Evolutionary conservation across 37 sponge, comb jelly and placozoan genomes (phyloP), one percentile per base, ranked within the genome.

Genomic region (Sycon ciliatum): DNA sequence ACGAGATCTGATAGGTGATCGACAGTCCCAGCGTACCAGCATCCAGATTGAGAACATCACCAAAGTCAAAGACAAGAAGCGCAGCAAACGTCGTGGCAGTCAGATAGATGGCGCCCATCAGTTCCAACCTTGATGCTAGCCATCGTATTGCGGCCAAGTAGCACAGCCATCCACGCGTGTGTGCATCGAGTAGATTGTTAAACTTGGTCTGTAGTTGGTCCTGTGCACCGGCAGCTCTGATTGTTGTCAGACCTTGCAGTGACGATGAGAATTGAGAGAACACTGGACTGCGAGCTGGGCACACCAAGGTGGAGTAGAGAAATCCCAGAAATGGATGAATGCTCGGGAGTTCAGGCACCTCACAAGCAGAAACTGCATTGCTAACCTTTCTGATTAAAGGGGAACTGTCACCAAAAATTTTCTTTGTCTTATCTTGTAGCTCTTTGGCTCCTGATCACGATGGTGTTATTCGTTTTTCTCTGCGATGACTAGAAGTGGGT

Each of bases 241-340:
- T 84, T 28, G 80, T 84, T 22, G 89, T 39, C 58, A 89, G 69
- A 0, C 89, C 89, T 73, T 81, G 86, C 26, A 89, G 68, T 3
- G 89, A 79, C 28, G 76, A 63, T 4, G 89, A 81, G 22, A 89
- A 63, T 60, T 89, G 89, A 56, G 85, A 85, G 52, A 79, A 89
- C 36, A 89, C 23, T 20, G 89, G 89, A 75, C 89, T 89, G 1
- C 89, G 85, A 54, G 86, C 89, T 89, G 80, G 1, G 23, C 49
- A 20, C 35, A n/a, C n/a, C n/a, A n/a, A n/a, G n/a, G n/a, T n/a
- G n/a, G n/a, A n/a, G n/a, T n/a, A n/a, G n/a, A n/a, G n/a, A n/a
- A n/a, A n/a, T n/a, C n/a, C n/a, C n/a, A n/a, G n/a, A n/a, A n/a
- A n/a, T n/a, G n/a, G n/a, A n/a, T n/a, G n/a, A n/a, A n/a, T n/a